Conservation (phyloP, 23 tunicate genomes). For the Phallusia fumigata region DNA sequence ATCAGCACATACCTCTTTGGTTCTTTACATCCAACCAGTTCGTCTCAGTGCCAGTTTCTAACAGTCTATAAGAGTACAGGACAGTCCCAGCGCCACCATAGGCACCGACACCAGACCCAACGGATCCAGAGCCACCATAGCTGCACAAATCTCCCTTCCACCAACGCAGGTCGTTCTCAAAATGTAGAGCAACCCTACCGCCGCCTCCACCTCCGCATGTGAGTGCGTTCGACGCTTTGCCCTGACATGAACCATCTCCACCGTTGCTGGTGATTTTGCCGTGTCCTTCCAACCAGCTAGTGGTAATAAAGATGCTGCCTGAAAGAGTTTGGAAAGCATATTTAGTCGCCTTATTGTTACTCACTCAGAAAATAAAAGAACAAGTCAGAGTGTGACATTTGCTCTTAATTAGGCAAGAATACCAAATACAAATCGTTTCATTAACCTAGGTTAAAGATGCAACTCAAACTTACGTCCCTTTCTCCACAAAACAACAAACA, state of each 20-base stretch:
- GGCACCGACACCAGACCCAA: conserved; percentile 2
- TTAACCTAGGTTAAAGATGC: too few relatives aligned
- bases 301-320: conserved; percentile 19
- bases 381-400: too few relatives aligned
- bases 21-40: conserved; percentile 2
- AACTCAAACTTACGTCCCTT: too few relatives aligned
- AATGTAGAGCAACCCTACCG: conserved; percentile 25
- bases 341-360: too few relatives aligned
- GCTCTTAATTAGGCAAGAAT: too few relatives aligned
- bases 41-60: neutral
- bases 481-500: too few relatives aligned
- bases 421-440: too few relatives aligned
- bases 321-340: neutral
- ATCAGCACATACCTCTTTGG: conserved; percentile 14
- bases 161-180: conserved; percentile 13
- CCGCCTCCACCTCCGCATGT: conserved; percentile 37
- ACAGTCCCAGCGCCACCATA: conserved; percentile 18
- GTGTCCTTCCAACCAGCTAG: conserved; percentile 21
- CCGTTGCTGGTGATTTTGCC: conserved; percentile 20
- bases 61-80: neutral
- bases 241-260: conserved; percentile 7
- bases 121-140: conserved; percentile 17
- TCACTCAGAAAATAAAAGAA: too few relatives aligned
- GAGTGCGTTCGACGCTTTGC: neutral
- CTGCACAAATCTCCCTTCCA: conserved; percentile 21